A percentile compares a stretch with the other conserved stretches of the same genome.
phyloP scores from a whole-genome alignment of 1,140 invertebrate species.

The Drosophila arizonae region DNA sequence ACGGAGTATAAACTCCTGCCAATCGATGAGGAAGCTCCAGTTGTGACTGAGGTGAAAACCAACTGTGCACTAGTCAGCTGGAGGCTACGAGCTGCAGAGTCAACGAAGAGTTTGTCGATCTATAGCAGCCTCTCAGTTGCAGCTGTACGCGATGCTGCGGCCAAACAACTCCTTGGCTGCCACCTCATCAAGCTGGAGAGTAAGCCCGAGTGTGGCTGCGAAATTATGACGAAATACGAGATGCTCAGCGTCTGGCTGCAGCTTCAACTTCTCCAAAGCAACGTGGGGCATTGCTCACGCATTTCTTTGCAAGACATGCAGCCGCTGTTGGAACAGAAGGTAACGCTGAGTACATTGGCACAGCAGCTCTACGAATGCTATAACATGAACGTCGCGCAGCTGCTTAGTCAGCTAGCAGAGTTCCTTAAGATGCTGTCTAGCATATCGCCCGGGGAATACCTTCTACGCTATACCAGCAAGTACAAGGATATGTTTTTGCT shows the following conservation, averaged over 20 bases:
- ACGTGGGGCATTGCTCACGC: constrained; percentile 48
- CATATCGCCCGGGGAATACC: constrained; percentile 51
- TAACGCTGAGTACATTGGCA: constrained; percentile 47
- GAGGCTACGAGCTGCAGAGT: constrained; percentile 21
- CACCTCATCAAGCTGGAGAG: constrained; percentile 67
- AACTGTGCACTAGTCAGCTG: constrained; percentile 57
- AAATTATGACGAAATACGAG: constrained; percentile 72
- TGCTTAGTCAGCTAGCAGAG: constrained; percentile 56
- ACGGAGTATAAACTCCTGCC: constrained; percentile 27
- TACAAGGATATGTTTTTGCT: constrained; percentile 65
- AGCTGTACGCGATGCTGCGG: constrained; percentile 30
- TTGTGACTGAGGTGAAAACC: neutral
- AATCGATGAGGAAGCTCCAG: constrained; percentile 18
- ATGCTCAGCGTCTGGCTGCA: constrained; percentile 68
- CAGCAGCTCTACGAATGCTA: constrained; percentile 56
- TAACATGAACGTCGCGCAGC: constrained; percentile 46
- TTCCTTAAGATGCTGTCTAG: constrained; percentile 60
- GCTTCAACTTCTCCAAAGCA: constrained; percentile 47
- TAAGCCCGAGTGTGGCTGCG: constrained; percentile 73
- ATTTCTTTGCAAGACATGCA: constrained; percentile 51
- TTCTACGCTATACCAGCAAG: constrained; percentile 63
- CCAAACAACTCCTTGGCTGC: constrained; percentile 40
- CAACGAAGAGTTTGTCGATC: constrained; percentile 22
- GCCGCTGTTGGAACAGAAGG: constrained; percentile 51
- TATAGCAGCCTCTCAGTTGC: constrained; percentile 50